These are phyloP conservation scores for Euphonia xanthogaster DNA, from an alignment of 2,797 vertebrate genomes.

Conservation along the genomic window DNA sequence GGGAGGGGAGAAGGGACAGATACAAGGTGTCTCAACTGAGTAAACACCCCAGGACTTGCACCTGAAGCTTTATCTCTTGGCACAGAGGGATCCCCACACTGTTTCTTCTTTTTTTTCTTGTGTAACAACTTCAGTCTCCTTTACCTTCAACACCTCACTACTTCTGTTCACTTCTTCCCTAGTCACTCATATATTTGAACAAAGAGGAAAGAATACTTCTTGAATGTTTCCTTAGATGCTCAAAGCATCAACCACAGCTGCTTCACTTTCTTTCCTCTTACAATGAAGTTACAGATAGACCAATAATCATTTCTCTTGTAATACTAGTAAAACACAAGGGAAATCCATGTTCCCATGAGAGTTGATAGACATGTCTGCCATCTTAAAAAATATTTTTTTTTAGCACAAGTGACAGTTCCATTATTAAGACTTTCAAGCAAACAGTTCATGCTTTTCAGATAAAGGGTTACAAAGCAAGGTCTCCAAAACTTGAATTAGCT, in stretches of 20 bases:
- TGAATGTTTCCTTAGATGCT: rapidly evolving
- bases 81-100: background rate
- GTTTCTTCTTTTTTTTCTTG: background rate
- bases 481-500: background rate
- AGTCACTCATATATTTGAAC: background rate
- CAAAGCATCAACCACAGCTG: background rate
- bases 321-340: background rate
- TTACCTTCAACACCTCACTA: background rate
- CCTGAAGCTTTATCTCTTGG: background rate
- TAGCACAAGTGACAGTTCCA: background rate
- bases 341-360: background rate
- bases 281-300: background rate
- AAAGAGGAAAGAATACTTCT: background rate
- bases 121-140: background rate
- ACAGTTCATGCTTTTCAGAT: background rate
- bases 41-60: background rate
- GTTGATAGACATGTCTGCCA: background rate
- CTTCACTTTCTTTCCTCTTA: background rate
- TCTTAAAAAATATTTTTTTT: background rate
- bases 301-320: background rate
- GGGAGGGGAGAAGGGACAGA: background rate
- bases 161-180: background rate
- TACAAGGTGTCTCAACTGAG: background rate
- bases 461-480: background rate
- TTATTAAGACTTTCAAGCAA: background rate